Base-by-base conservation (phyloP, 1,140 invertebrate genomes). In the Lucilia cuprina region DNA sequence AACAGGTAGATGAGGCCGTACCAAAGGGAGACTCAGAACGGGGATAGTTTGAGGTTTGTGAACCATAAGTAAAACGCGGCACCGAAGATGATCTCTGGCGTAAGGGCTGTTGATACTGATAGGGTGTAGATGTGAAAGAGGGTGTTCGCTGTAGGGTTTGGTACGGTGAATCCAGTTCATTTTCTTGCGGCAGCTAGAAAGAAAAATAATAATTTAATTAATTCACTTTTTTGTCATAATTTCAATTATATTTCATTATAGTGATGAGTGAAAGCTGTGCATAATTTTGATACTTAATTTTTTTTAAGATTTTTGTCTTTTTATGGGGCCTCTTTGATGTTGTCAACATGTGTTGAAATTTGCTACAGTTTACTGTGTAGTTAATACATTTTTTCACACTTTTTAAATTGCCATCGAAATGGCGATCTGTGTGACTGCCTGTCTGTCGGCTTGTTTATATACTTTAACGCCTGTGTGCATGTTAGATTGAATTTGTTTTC, bases 1-100 rank as follows among this genome's bases (percentile, higher is more conserved):
- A 90, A 84, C 87, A 88, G 5, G 89, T 90, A 78, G 89, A 90
- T n/a, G 89, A 90, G 34, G 88, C 89, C 0, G 89, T 90, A 82
- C 89, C 89, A 30, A 86, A 90, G 21, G 89, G 89, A 19, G 89
- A 90, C 55, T 90, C 89, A 19, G 89, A 80, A 17, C 89, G 85
- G 0, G 89, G 85, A 47, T 84, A 47, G 13, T 30, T 84, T 14
- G 86, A 34, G 49, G 47, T 75, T 19, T 14, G 77, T 49, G 83
- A 87, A 85, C 86, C 85, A 70, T 90, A 90, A 21, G 83, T 89
- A 86, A 89, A 90, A 49, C 89, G 89, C 49, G 89, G 89, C 86
- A 90, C 89, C 14, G 89, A 90, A 17, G 84, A 84, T 4, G 84
- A 84, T 25, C 84, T 49, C 13, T 80, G 84, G 30, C 83, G 77